Evolutionary conservation across 1,140 invertebrate genomes (phyloP).

Genomic region (Trichonephila clavata): DNA sequence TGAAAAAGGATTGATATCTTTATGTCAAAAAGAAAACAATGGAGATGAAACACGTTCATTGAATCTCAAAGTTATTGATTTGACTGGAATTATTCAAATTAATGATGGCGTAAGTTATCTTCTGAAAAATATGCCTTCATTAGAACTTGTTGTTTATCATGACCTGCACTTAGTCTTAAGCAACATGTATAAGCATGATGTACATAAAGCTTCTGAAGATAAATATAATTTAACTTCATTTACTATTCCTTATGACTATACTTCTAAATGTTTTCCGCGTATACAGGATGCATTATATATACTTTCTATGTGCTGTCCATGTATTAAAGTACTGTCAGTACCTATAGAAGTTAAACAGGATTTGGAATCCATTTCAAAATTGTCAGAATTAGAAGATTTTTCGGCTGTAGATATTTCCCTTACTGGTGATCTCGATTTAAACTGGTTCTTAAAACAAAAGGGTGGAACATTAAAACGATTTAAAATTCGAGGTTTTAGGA

Average conservation of each 20-base stretch:
- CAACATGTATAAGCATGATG: neutral
- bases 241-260: neutral
- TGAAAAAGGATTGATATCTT: neutral
- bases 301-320: neutral
- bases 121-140: slow-evolving; percentile 12
- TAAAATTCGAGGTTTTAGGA: neutral
- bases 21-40: neutral
- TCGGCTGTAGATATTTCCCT: neutral
- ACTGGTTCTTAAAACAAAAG: neutral
- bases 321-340: neutral
- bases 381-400: neutral
- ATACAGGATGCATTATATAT: neutral
- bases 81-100: neutral
- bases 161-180: neutral
- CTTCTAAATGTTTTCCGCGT: neutral
- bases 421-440: neutral
- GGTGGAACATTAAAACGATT: neutral
- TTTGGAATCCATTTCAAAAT: neutral
- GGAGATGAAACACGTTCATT: neutral
- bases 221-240: slow-evolving; percentile 1
- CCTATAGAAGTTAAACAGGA: neutral
- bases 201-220: neutral
- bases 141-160: neutral
- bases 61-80: neutral
- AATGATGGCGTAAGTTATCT: neutral